phyloP scores from a whole-genome alignment of 2,888 invertebrate genomes.

The Stenurella melanura region DNA sequence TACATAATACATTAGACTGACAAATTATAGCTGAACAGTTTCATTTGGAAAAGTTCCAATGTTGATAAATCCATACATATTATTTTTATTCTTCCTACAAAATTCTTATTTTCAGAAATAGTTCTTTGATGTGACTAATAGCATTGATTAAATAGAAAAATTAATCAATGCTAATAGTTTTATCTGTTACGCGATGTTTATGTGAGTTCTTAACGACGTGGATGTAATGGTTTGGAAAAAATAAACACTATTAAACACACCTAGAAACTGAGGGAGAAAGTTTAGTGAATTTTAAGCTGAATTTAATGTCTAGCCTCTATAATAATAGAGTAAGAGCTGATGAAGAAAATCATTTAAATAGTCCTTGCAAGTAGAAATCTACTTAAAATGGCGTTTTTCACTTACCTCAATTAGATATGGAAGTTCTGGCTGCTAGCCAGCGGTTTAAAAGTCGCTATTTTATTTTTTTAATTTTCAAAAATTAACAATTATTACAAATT shows the following conservation, averaged over 20 bases:
- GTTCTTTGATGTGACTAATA: neutral
- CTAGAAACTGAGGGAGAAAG: neutral
- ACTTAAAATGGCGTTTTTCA: too few species aligned
- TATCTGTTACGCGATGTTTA: neutral
- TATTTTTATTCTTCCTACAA: neutral
- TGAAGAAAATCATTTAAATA: too few species aligned
- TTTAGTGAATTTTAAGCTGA: neutral
- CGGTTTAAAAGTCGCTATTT: too few species aligned
- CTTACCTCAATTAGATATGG: too few species aligned
- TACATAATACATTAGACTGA: neutral
- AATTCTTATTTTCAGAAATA: constrained; percentile 3
- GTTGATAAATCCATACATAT: neutral
- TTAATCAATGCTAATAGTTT: too few species aligned
- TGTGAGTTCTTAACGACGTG: neutral
- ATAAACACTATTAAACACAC: constrained; percentile 1
- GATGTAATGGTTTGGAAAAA: neutral
- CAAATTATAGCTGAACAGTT: neutral
- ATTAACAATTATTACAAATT: too few species aligned
- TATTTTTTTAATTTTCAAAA: too few species aligned
- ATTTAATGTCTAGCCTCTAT: too few species aligned
- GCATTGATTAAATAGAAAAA: too few species aligned
- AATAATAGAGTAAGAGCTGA: too few species aligned
- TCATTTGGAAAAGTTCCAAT: neutral
- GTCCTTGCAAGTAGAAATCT: too few species aligned
- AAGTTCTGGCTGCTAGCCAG: too few species aligned